Percentiles rank a stretch among this genome's conserved stretches.
These are phyloP conservation scores for Caradrina kadenii DNA, from an alignment of 2,888 invertebrate genomes.

Conservation along the genomic window DNA sequence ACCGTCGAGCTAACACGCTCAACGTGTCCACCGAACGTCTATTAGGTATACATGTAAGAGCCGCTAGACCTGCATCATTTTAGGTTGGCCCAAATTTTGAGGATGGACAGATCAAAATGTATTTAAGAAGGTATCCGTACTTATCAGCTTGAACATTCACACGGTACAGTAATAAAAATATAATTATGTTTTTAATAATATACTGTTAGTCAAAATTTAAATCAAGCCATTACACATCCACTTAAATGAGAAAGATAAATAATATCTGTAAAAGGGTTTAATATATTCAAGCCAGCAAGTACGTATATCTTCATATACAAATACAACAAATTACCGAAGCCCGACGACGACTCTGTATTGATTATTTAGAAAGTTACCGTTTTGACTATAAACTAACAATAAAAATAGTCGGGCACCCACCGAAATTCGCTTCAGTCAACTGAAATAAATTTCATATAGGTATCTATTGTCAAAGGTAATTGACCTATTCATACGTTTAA, in stretches of 20 bases:
- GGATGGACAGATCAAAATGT: neutral
- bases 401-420: neutral
- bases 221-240: no score
- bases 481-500: conserved; percentile 5
- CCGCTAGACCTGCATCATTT: neutral
- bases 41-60: neutral
- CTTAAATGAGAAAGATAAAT: no score
- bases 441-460: neutral
- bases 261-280: no score
- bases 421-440: neutral
- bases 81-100: neutral
- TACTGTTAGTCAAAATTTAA: no score
- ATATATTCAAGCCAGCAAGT: no score
- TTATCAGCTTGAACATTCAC: no score
- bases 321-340: no score
- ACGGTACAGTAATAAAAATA: no score
- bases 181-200: no score
- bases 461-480: conserved; percentile 4
- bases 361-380: conserved; percentile 28
- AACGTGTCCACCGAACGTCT: conserved; percentile 24
- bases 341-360: neutral
- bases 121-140: no score
- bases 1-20: conserved; percentile 60
- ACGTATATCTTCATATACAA: no score
- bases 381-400: conserved; percentile 21